Base-by-base conservation (phyloP, 2,888 invertebrate species). In the Plagodis dolabraria region DNA sequence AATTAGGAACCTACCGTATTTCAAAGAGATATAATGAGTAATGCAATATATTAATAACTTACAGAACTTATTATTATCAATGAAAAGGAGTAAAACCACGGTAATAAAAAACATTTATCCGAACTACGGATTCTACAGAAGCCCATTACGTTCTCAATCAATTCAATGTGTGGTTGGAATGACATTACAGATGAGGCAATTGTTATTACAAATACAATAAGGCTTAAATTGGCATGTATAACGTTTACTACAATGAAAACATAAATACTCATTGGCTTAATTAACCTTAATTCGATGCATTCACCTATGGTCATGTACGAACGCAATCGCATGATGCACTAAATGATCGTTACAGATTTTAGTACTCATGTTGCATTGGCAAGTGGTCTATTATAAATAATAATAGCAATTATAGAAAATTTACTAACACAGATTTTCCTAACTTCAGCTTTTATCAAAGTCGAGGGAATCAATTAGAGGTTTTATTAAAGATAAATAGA, bases 251-350 rank as follows among this genome's bases (percentile, higher is more conserved):
- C 60, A 69, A 70, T 75, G 75, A 65, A 70, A 71, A 74, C 76
- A 80, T 81, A 81, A 80, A 82, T 79, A 75, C 75, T 76, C 76
- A 85, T 87, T 86, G 85, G 74, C 79, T 83, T 86, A 85, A 89
- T 88, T 86, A 88, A 82, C 85, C 82, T 84, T 86, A 85, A 88
- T 87, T 87, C 83, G 78, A 83, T 85, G 81, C 83, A 83, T 75
- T 79, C 76, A 79, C 75, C 70, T 70, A 78, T 77, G 77, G 77
- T 79, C 63, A 70, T 75, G 74, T 72, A 77, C 72, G 74, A 78
- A 76, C 71, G 76, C 77, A 75, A 76, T 79, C 69, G 73, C 68
- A 73, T 70, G 74, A 59, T 58, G 55, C 52, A 64, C 51, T 67
- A 57, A 64, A 67, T 63, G 65, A 43, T 53, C 49, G 56, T 52